Base-by-base conservation (phyloP, 2,113 vertebrate genomes). In the Grammomys surdaster region DNA sequence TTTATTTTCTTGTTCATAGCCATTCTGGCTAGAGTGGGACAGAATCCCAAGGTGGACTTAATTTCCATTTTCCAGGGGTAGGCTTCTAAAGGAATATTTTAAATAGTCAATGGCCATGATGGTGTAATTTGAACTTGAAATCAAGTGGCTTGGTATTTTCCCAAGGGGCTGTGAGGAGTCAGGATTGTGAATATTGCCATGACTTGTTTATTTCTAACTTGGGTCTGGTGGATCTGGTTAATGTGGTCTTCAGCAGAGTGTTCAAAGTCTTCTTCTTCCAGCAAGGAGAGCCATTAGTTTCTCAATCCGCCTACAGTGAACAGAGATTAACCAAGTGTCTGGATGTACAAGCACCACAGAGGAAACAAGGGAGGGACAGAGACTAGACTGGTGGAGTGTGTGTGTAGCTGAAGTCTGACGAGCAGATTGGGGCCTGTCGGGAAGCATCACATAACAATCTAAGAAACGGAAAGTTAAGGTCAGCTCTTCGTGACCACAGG, bases 101-200 rank as follows among this genome's bases (percentile, higher is more conserved):
- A 89, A 81, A 40, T 48, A 51, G 24, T n/a, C 28, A n/a, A 12
- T 96, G 77, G 65, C 12, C 26, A 12, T 48, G 8, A 70, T 51
- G 69, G 14, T 58, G 46, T 84, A n/a, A 51, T 84, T 87, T 80
- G 63, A 94, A 82, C 88, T 81, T 95, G 81, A 88, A 56, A 76
- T 86, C 72, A 24, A 46, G 65, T 90, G 70, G 65, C 48, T 36
- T 92, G 43, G 51, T 26, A 60, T 40, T 67, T 91, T 36, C n/a
- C 84, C 20, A 7, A 4, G 2, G 17, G 31, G 43, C 5, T 31
- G 0, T 69, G 70, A 58, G 43, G 69, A 63, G 19, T 33, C 72
- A 43, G 75, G 3, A 17, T 80, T n/a, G 26, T 11, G 0, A 78
- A 24, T 46, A 22, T 43, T 46, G 13, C 8, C 1, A 16, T 11